Conservation (phyloP, 2,113 vertebrate genomes). For the Percina caprodes region DNA sequence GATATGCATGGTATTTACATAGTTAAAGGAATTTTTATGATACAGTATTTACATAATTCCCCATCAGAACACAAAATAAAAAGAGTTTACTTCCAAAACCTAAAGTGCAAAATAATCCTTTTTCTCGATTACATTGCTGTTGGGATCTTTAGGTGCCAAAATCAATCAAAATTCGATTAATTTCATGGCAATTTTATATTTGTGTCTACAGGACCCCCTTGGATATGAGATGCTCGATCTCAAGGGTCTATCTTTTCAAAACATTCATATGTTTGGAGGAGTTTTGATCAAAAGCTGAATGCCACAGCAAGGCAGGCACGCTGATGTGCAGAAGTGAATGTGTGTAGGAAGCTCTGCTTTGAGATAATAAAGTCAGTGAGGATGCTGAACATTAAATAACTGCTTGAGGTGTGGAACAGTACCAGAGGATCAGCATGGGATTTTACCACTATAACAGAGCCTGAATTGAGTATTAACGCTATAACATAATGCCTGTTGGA, state of each 20-base stretch:
- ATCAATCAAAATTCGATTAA: too few species aligned
- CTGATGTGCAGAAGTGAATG: neutral
- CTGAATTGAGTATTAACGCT: neutral
- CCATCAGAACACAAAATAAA: too few species aligned
- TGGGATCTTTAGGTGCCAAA: too few species aligned
- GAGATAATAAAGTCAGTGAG: neutral
- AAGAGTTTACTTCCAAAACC: too few species aligned
- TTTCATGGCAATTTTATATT: neutral
- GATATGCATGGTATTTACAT: too few species aligned
- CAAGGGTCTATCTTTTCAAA: neutral
- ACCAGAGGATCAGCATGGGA: neutral
- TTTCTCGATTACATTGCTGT: too few species aligned
- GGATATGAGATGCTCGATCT: neutral
- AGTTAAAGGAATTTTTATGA: too few species aligned
- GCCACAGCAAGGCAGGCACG: neutral
- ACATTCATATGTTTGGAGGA: neutral
- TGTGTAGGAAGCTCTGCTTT: neutral
- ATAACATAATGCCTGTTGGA: neutral
- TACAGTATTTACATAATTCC: too few species aligned
- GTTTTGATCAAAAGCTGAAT: too few species aligned
- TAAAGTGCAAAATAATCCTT: too few species aligned
- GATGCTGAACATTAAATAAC: slow-evolving; percentile 1
- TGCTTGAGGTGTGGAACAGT: neutral
- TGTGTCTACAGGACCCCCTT: neutral
- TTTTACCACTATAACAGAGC: neutral